phyloP scores from a whole-genome alignment of 1,140 invertebrate species.

The Proctacanthus coquilletti region DNA sequence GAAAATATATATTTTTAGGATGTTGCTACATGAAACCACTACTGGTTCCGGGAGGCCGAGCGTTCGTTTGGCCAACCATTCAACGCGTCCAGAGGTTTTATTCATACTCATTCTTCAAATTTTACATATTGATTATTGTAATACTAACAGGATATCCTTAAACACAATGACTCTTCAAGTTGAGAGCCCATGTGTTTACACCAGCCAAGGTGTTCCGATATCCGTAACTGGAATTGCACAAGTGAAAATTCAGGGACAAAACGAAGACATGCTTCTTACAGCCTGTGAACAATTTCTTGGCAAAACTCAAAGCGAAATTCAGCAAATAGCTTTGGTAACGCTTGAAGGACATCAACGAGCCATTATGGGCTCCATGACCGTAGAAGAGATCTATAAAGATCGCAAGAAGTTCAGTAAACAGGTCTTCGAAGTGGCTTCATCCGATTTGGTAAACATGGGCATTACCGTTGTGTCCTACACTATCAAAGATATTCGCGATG shows the following conservation, averaged over 20 bases:
- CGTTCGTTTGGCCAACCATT: constrained; percentile 91
- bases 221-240: constrained; percentile 95
- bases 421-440: constrained; percentile 87
- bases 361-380: constrained; percentile 98
- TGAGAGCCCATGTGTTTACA: constrained; percentile 85
- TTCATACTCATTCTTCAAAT: neutral
- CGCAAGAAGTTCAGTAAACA: constrained; percentile 97
- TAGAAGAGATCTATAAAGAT: constrained; percentile 98
- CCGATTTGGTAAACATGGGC: constrained; percentile 94
- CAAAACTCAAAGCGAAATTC: constrained; percentile 78
- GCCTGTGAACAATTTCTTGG: constrained; percentile 96
- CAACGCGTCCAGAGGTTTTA: constrained; percentile 91
- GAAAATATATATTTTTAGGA: constrained; percentile 53
- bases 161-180: constrained; percentile 94
- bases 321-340: constrained; percentile 86
- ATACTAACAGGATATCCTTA: constrained; percentile 62
- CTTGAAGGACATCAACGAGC: constrained; percentile 94
- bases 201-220: constrained; percentile 90
- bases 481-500: constrained; percentile 92
- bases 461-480: constrained; percentile 97
- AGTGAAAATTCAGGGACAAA: constrained; percentile 95
- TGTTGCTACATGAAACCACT: constrained; percentile 83
- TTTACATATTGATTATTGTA: constrained; percentile 5
- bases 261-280: constrained; percentile 89
- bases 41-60: constrained; percentile 83